Evolutionary conservation across 2,797 vertebrate genomes (phyloP).

Genomic region (Okamejei kenojei): DNA sequence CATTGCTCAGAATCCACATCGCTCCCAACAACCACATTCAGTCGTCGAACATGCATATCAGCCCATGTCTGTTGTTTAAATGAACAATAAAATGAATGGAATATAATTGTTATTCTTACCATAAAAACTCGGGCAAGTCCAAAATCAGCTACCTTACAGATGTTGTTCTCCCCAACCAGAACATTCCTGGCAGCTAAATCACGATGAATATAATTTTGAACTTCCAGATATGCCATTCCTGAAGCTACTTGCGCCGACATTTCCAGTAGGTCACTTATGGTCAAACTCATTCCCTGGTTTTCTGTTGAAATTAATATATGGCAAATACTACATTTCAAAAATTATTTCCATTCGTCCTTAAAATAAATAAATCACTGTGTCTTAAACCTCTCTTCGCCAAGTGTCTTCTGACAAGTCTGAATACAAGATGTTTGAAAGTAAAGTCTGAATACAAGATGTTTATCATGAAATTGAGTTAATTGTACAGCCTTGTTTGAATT

Average conservation of each 20-base stretch:
- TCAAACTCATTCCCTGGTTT: conserved; percentile 47
- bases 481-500: no score
- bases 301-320: conserved; percentile 42
- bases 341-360: neutral
- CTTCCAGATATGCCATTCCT: conserved; percentile 89
- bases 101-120: conserved; percentile 52
- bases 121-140: conserved; percentile 89
- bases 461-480: neutral
- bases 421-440: neutral
- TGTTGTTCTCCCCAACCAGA: conserved; percentile 82
- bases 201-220: conserved; percentile 90
- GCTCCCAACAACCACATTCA: neutral
- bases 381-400: neutral
- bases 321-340: neutral
- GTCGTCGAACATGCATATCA: neutral
- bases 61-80: neutral
- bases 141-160: conserved; percentile 95
- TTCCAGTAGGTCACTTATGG: conserved; percentile 70
- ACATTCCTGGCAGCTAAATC: conserved; percentile 93
- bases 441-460: neutral
- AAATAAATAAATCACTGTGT: neutral
- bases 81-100: neutral
- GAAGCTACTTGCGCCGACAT: conserved; percentile 85
- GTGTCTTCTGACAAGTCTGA: neutral
- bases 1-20: no score